Conservation (phyloP, 2,888 invertebrate species). For the Ethmia dodecea region DNA sequence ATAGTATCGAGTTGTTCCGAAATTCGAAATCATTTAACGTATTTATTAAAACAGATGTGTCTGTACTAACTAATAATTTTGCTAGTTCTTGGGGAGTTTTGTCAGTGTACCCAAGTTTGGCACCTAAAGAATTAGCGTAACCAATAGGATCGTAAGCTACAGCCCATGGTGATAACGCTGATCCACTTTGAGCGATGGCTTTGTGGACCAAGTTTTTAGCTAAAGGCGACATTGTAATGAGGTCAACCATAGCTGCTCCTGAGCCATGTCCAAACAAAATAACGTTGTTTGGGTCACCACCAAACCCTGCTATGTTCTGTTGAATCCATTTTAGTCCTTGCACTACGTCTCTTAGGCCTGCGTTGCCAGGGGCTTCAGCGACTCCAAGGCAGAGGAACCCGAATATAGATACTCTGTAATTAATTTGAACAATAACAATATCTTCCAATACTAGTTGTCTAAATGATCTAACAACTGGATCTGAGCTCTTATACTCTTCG, state of each 20-base stretch:
- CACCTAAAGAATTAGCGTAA: conserved; percentile 41
- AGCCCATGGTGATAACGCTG: conserved; percentile 59
- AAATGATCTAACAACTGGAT: conserved; percentile 42
- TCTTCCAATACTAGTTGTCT: conserved; percentile 80
- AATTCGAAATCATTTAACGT: conserved; percentile 40
- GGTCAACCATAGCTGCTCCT: conserved; percentile 79
- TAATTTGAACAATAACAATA: conserved; percentile 80
- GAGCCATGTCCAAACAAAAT: conserved; percentile 90
- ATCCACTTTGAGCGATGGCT: conserved; percentile 58
- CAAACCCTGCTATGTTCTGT: conserved; percentile 84
- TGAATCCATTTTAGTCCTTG: conserved; percentile 86
- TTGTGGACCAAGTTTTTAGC: conserved; percentile 47
- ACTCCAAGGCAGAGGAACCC: conserved; percentile 82
- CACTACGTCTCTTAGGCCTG: conserved; percentile 90
- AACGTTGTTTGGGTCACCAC: conserved; percentile 85
- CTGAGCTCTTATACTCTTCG: conserved; percentile 43
- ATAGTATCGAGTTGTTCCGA: conserved; percentile 50
- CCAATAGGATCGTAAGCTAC: conserved; percentile 55
- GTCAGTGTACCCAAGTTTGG: conserved; percentile 39
- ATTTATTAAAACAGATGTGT: conserved; percentile 30
- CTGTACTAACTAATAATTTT: conserved; percentile 31
- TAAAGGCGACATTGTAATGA: conserved; percentile 50
- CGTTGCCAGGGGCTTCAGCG: conserved; percentile 85
- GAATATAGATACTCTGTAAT: conserved; percentile 85
- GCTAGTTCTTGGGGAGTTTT: conserved; percentile 40